Conservation (phyloP, 2,888 invertebrate species). For the Hanleya hanleyi region DNA sequence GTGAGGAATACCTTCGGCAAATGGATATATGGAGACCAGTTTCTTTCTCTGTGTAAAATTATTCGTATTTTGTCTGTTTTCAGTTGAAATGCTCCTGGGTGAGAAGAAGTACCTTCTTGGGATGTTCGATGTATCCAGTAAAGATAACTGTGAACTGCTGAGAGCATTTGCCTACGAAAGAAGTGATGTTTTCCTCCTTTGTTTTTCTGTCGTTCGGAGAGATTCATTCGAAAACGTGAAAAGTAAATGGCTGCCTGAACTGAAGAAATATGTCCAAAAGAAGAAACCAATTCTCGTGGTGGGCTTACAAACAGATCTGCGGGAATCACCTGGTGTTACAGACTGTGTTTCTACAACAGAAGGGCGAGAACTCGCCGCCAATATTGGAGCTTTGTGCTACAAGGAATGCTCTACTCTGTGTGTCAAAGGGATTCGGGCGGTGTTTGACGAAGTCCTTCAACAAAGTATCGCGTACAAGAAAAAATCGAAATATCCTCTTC, state of each 20-base stretch:
- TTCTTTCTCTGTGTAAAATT: too few relatives aligned
- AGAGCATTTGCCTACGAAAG: constrained; percentile 1
- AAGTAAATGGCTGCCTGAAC: neutral
- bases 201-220: neutral
- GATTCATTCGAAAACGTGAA: neutral
- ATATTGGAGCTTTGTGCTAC: neutral
- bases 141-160: neutral
- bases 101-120: neutral
- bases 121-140: neutral
- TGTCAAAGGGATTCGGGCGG: neutral
- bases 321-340: neutral
- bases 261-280: neutral
- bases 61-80: too few relatives aligned
- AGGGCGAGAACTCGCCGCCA: neutral
- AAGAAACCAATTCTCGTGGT: neutral
- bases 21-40: too few relatives aligned
- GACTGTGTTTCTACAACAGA: neutral
- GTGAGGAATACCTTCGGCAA: too few relatives aligned
- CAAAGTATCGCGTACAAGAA: neutral
- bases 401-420: neutral
- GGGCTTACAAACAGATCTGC: neutral
- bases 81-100: neutral
- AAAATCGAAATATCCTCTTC: too few relatives aligned
- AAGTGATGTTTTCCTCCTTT: constrained; percentile 1
- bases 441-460: neutral